A percentile compares a stretch with the other conserved stretches of the same genome.
Conservation (phyloP, 1,140 invertebrate genomes). For the Zaprionus capensis region DNA sequence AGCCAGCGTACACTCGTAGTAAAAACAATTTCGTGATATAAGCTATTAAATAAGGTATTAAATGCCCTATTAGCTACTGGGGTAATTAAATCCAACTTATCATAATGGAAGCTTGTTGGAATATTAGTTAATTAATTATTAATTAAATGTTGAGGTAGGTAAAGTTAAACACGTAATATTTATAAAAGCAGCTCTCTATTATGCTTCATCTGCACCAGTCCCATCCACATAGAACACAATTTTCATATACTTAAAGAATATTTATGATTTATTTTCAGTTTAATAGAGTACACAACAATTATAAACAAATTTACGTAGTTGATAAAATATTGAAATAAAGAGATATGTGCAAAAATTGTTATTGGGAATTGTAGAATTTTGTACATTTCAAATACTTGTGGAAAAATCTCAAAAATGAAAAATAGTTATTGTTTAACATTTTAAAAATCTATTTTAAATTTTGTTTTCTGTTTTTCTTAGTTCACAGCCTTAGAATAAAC, state of each 20-base stretch:
- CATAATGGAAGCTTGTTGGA: neutral
- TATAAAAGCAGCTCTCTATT: neutral
- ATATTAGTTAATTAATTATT: neutral
- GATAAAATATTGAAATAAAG: neutral
- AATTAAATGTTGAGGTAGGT: neutral
- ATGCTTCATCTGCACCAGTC: neutral
- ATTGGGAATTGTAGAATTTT: neutral
- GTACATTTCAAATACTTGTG: slow-evolving; percentile 3
- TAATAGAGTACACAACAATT: slow-evolving; percentile 2
- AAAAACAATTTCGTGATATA: no score
- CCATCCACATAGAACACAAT: neutral
- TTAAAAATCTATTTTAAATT: slow-evolving; percentile 36
- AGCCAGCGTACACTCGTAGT: no score
- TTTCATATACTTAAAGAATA: neutral
- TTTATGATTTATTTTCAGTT: neutral
- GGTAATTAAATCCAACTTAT: neutral
- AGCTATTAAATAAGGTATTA: no score
- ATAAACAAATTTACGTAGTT: slow-evolving; percentile 3
- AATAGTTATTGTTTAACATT: neutral
- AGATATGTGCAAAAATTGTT: slow-evolving; percentile 9
- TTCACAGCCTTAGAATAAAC: slow-evolving; percentile 70
- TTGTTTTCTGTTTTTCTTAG: slow-evolving; percentile 49
- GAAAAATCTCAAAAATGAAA: slow-evolving; percentile 4
- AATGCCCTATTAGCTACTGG: neutral
- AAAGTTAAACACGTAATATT: neutral